Evolutionary conservation across 2,888 invertebrate genomes (phyloP), one percentile per base, ranked within the genome.

Genomic region (Lamellibrachia columna): DNA sequence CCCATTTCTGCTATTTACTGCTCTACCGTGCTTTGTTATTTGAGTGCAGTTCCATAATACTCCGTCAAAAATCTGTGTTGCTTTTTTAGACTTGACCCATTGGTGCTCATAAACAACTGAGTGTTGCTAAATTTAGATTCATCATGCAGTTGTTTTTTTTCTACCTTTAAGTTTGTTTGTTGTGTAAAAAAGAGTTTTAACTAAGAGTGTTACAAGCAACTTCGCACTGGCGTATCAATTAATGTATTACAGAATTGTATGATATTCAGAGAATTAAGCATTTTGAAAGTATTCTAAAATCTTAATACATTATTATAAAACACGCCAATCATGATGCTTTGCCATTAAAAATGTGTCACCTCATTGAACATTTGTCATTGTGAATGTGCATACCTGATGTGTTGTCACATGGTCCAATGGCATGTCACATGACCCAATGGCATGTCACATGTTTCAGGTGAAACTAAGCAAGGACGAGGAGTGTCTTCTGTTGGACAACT

Each of bases 401-500:
- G 15, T 75, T 75, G 6, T 75, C 75, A 75, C 75, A 75, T 75
- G 75, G n/a, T n/a, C 75, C 75, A 40, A 40, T 40, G 40, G 40
- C 40, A 75, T 75, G 75, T 75, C 75, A 75, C 75, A 75, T 75
- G 75, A 75, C 6, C 75, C 11, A 40, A 40, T 40, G 40, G 40
- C 40, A 75, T 75, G 75, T 75, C 75, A 75, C 75, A 75, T 75
- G 75, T 75, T 75, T 22, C 91, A 91, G 91, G 91, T 91, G 40
- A 52, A 55, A 52, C 15, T 75, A 75, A 75, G 75, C 75, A 95
- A 95, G 91, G 95, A 95, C 53, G 95, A 96, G 40, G 93, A 94
- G 7, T 95, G 95, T 92, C 94, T 94, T 1, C 94, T 96, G 28
- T 75, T 95, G 40, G 96, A 96, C 93, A 96, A 95, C 92, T 94